These are phyloP conservation scores for Pseudococcus longispinus DNA, from an alignment of 2,888 invertebrate genomes.

Conservation along the genomic window DNA sequence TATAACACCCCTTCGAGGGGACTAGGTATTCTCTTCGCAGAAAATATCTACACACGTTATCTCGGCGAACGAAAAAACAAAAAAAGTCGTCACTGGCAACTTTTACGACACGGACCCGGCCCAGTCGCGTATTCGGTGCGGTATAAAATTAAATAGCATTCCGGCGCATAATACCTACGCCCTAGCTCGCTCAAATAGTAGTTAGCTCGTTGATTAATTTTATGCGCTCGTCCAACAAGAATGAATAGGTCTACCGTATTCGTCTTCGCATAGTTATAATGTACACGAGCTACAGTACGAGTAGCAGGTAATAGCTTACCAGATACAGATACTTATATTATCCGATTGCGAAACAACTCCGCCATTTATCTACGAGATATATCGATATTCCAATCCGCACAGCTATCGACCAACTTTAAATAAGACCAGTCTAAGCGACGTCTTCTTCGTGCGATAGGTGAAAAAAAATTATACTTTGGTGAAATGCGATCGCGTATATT, in stretches of 20 bases:
- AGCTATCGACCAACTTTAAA: neutral
- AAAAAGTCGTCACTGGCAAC: neutral
- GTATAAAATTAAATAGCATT: neutral
- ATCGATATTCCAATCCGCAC: neutral
- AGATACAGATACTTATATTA: neutral
- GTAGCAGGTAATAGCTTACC: neutral
- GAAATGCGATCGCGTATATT: neutral
- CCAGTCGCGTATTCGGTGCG: neutral
- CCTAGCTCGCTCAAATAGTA: neutral
- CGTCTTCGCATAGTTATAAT: neutral
- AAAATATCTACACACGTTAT: neutral
- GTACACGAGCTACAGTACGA: neutral
- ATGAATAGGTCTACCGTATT: neutral
- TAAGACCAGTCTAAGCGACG: neutral
- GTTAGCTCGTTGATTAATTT: constrained; percentile 1
- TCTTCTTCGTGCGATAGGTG: neutral
- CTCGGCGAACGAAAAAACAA: neutral
- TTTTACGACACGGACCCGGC: neutral
- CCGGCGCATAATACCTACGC: neutral
- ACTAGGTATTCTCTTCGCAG: neutral
- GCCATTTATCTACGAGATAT: no score
- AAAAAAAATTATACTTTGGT: neutral
- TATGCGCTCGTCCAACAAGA: neutral
- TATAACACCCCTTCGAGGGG: neutral
- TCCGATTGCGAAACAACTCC: no score